Evolutionary conservation across 1,140 invertebrate genomes (phyloP).

Genomic region (Apolygus lucorum): DNA sequence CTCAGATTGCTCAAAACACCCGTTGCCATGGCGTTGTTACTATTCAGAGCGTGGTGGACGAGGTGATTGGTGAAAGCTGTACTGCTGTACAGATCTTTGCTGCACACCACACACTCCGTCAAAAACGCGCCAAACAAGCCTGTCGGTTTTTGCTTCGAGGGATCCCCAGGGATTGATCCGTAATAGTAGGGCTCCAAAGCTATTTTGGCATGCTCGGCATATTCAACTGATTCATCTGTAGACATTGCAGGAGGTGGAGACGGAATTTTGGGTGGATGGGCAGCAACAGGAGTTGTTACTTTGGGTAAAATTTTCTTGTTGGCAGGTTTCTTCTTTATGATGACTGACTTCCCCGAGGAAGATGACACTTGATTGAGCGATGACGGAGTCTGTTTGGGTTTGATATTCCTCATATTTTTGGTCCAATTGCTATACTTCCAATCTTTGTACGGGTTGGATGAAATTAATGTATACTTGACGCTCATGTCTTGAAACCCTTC

Average conservation of each 20-base stretch:
- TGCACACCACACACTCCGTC: not conserved
- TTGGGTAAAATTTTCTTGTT: too few species aligned
- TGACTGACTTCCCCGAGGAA: too few species aligned
- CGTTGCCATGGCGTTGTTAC: not conserved
- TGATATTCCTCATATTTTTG: not conserved
- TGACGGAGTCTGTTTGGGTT: too few species aligned
- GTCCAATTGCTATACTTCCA: not conserved
- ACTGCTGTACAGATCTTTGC: conserved; percentile 1
- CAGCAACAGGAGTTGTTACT: too few species aligned
- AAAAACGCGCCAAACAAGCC: conserved; percentile 1
- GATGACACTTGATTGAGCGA: too few species aligned
- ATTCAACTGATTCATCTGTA: not conserved
- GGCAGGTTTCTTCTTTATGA: too few species aligned
- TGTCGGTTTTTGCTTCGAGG: not conserved
- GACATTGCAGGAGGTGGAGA: too few species aligned
- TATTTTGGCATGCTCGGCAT: not conserved
- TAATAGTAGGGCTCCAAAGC: conserved; percentile 5
- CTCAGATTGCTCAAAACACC: not conserved
- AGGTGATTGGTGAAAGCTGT: conserved; percentile 1
- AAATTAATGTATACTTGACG: not conserved
- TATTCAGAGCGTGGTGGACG: not conserved
- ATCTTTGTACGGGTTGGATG: not conserved
- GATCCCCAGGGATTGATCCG: not conserved
- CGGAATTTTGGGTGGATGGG: too few species aligned
- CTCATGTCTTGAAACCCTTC: not conserved